Base-by-base conservation (phyloP, 2,888 invertebrate species). In the Plebejus melissa region DNA sequence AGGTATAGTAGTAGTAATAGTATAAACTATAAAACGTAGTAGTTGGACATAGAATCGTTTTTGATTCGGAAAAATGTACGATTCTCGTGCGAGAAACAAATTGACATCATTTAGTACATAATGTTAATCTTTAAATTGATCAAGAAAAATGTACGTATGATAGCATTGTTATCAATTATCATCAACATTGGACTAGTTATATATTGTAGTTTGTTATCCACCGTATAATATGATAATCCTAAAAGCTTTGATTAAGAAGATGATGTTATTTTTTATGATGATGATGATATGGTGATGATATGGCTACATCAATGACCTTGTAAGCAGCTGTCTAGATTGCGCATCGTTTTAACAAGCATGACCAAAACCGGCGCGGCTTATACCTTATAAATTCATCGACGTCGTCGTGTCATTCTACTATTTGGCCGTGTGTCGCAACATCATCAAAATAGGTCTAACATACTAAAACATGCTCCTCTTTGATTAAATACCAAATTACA, bases 321-420 rank as follows among this genome's bases (percentile, higher is more conserved):
- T 28, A 22, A 71, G 9, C 71, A 46, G 7, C 71, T 71, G 71
- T 71, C 28, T 71, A 2, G 41, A 22, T 71, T 41, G 41, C 71
- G 41, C 70, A 41, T 41, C 70, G 46, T 71, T 32, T 65, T 65
- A 65, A 65, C 16, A 1, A 65, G 32, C 13, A 32, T 65, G 1
- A 32, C 32, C 22, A 71, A 28, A 71, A 71, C 11, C 22, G 71
- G 71, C 41, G 46, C 41, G 50, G 32, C 11, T 71, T 41, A 32
- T 71, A 71, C 46, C 46, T 13, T 50, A 71, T 71, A 41, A 71
- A 71, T 71, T 50, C 71, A 9, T 71, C 22, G 13, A n/a, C n/a
- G 70, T 46, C 71, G 9, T 13, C 22, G 16, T 46, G 71, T 71
- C 46, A 16, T 32, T 65, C 32, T 32, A 32, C 65, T 32, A 65